A percentile compares a stretch with the other conserved stretches of the same genome.
Evolutionary conservation across 2,113 vertebrate species (phyloP).

Genomic region (Anoplopoma fimbria): DNA sequence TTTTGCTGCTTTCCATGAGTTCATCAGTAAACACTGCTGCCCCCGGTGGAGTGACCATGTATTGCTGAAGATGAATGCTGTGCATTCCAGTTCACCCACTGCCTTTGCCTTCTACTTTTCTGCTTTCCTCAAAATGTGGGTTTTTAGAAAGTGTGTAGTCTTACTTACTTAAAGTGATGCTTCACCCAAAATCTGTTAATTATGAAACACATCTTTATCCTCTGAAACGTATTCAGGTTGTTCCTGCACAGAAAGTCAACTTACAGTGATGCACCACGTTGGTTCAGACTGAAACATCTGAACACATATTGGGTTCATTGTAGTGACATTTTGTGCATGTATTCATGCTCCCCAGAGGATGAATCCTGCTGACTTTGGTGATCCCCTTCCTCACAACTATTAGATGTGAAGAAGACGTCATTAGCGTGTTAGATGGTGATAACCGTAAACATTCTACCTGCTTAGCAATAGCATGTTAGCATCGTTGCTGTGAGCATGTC

Average conservation of each 20-base stretch:
- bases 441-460: background rate
- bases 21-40: constrained; percentile 33
- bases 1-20: constrained; percentile 15
- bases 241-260: background rate
- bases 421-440: too few species aligned
- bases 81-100: constrained; percentile 67
- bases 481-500: background rate
- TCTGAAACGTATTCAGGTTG: background rate
- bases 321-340: too few species aligned
- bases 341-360: background rate
- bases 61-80: constrained; percentile 69
- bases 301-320: background rate
- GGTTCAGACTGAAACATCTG: background rate
- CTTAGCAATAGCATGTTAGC: background rate
- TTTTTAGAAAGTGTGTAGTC: constrained; percentile 5
- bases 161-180: constrained; percentile 18
- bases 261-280: background rate
- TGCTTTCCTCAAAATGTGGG: background rate
- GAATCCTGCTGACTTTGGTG: background rate
- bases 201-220: background rate
- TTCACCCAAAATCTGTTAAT: background rate
- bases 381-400: background rate
- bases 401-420: too few species aligned
- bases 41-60: constrained; percentile 53
- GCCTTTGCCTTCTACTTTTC: constrained; percentile 36